Evolutionary conservation across 1,140 invertebrate genomes (phyloP), one percentile per base, ranked within the genome.

Genomic region (Pygmarrhopalites habei): DNA sequence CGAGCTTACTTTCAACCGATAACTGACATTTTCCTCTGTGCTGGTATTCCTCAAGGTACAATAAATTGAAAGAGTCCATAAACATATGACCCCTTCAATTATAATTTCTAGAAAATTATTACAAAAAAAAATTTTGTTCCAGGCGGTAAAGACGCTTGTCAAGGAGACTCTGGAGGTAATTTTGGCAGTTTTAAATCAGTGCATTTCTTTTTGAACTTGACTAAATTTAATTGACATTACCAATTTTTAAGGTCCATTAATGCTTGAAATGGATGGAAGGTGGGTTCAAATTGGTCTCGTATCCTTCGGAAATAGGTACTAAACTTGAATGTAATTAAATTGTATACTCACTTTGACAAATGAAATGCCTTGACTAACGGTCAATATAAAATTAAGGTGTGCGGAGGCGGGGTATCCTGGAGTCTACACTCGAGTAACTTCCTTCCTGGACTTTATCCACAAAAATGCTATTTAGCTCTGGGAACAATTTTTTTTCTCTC

Each of bases 201-300:
- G n/a, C n/a, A n/a, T n/a, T n/a, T n/a, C n/a, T n/a, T n/a, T n/a
- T n/a, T n/a, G n/a, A n/a, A n/a, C n/a, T n/a, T n/a, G n/a, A n/a
- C n/a, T n/a, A n/a, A n/a, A n/a, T n/a, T n/a, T n/a, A n/a, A n/a
- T n/a, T n/a, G n/a, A n/a, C n/a, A n/a, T n/a, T n/a, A n/a, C n/a
- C n/a, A n/a, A n/a, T 19, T 30, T 25, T 25, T 39, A 26, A 2
- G 90, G 90, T 0, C 91, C 91, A 0, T 74, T 94, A 23, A 90
- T 92, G 87, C 80, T 92, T 64, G 82, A 82, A 64, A 78, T 82
- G 47, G 82, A 86, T 25, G 83, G 83, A 0, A 79, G 82, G 51
- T 93, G 90, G 89, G 85, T 85, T 19, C 88, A 94, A 72, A 84
- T 93, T 47, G 91, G 92, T 19, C 85, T 95, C 1, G 91, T 94